Evolutionary conservation across 2,797 vertebrate genomes (phyloP).

Genomic region (Rousettus madagascariensis): DNA sequence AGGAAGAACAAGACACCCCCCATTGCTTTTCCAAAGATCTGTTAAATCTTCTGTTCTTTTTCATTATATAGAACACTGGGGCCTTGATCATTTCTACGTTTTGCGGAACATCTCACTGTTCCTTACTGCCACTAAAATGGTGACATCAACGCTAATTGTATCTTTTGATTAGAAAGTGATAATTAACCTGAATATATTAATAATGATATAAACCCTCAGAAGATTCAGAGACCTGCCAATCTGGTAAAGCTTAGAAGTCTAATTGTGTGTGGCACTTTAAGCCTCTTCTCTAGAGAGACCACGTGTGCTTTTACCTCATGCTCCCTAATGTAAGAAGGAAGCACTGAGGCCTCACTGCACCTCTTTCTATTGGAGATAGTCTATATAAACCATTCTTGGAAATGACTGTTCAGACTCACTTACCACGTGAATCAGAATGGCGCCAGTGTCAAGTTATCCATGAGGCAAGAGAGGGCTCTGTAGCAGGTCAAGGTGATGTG

Average conservation of each 20-base stretch:
- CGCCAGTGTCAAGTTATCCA: not conserved
- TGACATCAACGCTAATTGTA: not conserved
- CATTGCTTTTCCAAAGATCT: not conserved
- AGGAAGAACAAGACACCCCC: too few relatives aligned
- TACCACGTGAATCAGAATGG: not conserved
- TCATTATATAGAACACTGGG: not conserved
- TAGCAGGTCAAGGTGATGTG: not conserved
- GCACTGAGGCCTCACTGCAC: not conserved
- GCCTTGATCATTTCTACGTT: not conserved
- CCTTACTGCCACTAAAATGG: not conserved
- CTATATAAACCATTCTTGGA: not conserved
- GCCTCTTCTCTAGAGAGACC: not conserved
- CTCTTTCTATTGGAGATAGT: not conserved
- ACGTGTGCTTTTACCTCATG: not conserved
- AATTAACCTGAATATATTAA: not conserved
- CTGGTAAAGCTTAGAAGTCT: not conserved
- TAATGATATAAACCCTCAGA: not conserved
- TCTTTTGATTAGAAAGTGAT: not conserved
- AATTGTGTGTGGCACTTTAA: accelerated
- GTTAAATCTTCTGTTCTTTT: not conserved
- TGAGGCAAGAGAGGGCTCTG: not conserved
- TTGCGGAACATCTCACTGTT: not conserved
- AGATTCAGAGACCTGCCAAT: not conserved
- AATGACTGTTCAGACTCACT: not conserved
- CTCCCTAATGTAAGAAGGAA: not conserved